Base-by-base conservation (phyloP, 2,888 invertebrate genomes). In the Galerucella nymphaeae region DNA sequence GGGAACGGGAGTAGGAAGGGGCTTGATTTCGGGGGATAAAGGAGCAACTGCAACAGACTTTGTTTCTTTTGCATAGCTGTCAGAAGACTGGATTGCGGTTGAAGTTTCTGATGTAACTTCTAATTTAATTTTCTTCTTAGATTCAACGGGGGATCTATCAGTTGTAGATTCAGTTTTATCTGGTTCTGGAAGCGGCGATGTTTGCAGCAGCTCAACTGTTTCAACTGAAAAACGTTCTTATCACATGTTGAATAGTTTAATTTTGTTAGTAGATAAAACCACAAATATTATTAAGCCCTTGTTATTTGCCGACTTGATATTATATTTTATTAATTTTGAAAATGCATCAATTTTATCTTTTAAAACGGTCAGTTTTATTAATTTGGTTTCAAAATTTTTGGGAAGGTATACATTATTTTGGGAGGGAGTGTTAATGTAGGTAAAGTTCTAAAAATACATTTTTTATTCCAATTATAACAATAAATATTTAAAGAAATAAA, bases 131-230 rank as follows among this genome's bases (percentile, higher is more conserved):
- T 53, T 38, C 11, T 55, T 8, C 10, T 13, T 38, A 50, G n/a
- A 16, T 62, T 61, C 38, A 30, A 45, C 42, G 20, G 41, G 38
- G 3, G 50, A 8, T 41, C 20, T 18, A 38, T 23, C 55, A 16
- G 53, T 5, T 30, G 13, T 18, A 14, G 23, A 30, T 53, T 66
- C 55, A 23, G 66, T 53, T 50, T 66, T 57, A 20, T 16, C 55
- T 55, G 66, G 58, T 58, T 58, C 58, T 66, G 38, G 50, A 53
- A 53, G 38, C 23, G 45, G 45, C 16, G 45, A 23, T 55, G 20
- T 30, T 59, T 59, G 59, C 16, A 45, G 45, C 16, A 50, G 83
- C 79, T 65, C 81, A 80, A 76, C 77, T 78, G 74, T 65, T 45
- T 71, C 57, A 64, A 67, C 67, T 55, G 69, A 79, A 74, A 81